Percentiles rank a stretch among this genome's conserved stretches.
These are phyloP conservation scores for Hyperoplus lanceolatus DNA, from an alignment of 2,797 vertebrate genomes.

Conservation along the genomic window DNA sequence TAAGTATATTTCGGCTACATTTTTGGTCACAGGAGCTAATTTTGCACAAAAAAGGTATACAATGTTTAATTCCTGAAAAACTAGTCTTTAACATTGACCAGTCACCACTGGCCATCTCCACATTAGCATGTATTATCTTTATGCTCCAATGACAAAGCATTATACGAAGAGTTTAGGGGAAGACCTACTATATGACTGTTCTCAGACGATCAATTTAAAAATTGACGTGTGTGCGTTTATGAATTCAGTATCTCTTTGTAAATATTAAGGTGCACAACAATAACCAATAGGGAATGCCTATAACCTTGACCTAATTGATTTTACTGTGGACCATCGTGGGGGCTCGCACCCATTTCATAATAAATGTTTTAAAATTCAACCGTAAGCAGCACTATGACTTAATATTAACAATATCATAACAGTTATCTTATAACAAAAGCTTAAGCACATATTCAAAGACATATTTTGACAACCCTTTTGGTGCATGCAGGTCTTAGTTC, in stretches of 20 bases:
- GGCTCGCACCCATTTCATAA: slow-evolving; percentile 1
- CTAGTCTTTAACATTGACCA: no score
- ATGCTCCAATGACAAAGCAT: neutral
- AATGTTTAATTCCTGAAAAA: no score
- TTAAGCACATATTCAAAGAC: no score
- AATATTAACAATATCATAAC: neutral
- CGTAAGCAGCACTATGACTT: neutral
- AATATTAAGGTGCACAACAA: neutral
- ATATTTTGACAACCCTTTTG: no score
- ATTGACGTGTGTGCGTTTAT: neutral
- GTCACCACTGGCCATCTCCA: no score
- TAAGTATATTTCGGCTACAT: slow-evolving; percentile 6
- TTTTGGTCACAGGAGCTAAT: neutral
- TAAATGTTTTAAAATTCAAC: slow-evolving; percentile 1
- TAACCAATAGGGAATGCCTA: neutral
- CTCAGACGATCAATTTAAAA: neutral
- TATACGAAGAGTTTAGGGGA: neutral
- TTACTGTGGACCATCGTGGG: neutral
- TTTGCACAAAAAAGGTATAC: neutral
- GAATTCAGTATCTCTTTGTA: neutral
- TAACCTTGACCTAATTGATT: neutral
- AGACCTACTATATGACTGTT: neutral
- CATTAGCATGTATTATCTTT: neutral
- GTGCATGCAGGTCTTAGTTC: no score
- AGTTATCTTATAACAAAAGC: neutral